Conservation (phyloP, 2,888 invertebrate genomes). For the Scaptomyza tumidula region DNA sequence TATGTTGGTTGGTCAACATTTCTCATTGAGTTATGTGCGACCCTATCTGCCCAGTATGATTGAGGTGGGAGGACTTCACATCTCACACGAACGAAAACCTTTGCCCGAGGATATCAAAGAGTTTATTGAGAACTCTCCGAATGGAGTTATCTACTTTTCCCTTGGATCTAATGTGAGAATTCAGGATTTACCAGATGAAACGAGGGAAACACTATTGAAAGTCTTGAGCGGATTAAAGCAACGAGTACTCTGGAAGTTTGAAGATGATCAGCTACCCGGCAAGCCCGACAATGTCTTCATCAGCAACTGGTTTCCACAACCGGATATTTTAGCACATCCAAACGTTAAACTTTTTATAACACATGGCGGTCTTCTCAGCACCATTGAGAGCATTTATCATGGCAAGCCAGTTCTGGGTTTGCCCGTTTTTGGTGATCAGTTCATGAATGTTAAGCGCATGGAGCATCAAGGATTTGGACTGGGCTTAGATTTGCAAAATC, state of each 20-base stretch:
- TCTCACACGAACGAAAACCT: constrained; percentile 66
- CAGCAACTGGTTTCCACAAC: constrained; percentile 83
- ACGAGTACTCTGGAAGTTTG: constrained; percentile 84
- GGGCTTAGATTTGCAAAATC: constrained; percentile 49
- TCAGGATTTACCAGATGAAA: constrained; percentile 68
- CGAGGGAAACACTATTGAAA: constrained; percentile 52
- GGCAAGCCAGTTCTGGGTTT: constrained; percentile 84
- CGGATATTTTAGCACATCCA: constrained; percentile 84
- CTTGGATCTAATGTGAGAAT: constrained; percentile 84
- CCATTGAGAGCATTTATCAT: constrained; percentile 84
- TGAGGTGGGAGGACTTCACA: constrained; percentile 82
- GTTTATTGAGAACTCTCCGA: constrained; percentile 82
- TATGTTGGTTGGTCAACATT: constrained; percentile 81
- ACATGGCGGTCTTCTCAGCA: constrained; percentile 86
- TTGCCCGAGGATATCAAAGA: constrained; percentile 78
- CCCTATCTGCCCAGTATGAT: constrained; percentile 83
- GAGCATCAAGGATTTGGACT: constrained; percentile 78
- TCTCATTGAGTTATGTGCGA: constrained; percentile 73
- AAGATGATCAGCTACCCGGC: constrained; percentile 76
- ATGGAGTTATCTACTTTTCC: constrained; percentile 85
- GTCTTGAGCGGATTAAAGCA: constrained; percentile 60
- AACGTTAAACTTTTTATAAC: constrained; percentile 85
- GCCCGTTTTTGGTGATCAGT: constrained; percentile 83
- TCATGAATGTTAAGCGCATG: constrained; percentile 77
- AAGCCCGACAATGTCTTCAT: constrained; percentile 80